These are phyloP conservation scores for Sesamia inferens DNA, from an alignment of 2,888 invertebrate species.

Conservation along the genomic window DNA sequence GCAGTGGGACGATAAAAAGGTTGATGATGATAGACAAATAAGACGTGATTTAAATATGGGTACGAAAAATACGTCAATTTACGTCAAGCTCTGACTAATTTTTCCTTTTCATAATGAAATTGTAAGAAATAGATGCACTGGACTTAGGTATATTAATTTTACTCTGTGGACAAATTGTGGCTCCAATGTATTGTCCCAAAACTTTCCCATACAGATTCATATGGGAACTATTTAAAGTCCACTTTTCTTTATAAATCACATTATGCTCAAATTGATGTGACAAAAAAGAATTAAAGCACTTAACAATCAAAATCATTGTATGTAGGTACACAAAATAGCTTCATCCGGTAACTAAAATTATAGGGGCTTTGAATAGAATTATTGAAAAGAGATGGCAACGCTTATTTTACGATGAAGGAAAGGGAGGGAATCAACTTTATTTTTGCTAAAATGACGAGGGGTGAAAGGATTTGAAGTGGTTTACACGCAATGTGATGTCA, in stretches of 20 bases:
- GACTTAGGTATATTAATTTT: too few species aligned
- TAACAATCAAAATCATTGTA: constrained; percentile 48
- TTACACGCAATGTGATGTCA: not conserved
- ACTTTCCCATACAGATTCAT: not conserved
- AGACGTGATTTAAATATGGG: too few species aligned
- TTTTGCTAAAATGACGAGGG: constrained; percentile 30
- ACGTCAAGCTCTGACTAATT: too few species aligned
- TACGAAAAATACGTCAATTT: too few species aligned
- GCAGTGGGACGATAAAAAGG: too few species aligned
- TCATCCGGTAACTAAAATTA: constrained; percentile 58
- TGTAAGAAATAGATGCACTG: too few species aligned
- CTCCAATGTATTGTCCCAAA: not conserved
- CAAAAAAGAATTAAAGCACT: constrained; percentile 50
- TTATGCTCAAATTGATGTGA: constrained; percentile 43
- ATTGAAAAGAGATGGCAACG: constrained; percentile 39
- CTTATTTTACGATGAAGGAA: not conserved
- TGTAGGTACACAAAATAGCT: constrained; percentile 43
- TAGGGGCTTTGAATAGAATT: constrained; percentile 58
- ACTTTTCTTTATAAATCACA: constrained; percentile 22
- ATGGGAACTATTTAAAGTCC: constrained; percentile 9
- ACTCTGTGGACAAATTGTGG: too few species aligned
- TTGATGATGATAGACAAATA: too few species aligned
- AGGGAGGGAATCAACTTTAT: constrained; percentile 5
- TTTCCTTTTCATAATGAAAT: too few species aligned
- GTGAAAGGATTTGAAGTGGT: constrained; percentile 3